Base-by-base conservation (phyloP, 2,888 invertebrate species). In the Plebejus melissa region DNA sequence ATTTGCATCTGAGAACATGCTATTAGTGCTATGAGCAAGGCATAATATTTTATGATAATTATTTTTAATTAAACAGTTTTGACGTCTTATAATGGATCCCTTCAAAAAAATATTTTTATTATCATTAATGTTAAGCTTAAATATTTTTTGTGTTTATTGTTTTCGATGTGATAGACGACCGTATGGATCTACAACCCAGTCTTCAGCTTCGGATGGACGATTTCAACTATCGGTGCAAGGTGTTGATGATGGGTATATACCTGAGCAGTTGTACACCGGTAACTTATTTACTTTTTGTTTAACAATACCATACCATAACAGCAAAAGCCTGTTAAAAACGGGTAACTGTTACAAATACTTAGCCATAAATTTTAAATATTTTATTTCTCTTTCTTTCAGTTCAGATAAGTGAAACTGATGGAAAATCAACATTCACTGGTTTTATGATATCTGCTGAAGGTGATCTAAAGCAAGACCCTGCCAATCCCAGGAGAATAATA, bases 371-470 rank as follows among this genome's bases (percentile, higher is more conserved):
- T n/a, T 22, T 58, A 50, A 50, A 50, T 50, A 16, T 54, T 54
- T 54, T 9, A 46, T 54, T 69, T 65, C 57, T 57, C 58, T 74
- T 75, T 75, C 16, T 82, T 83, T 2, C 80, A 90, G 91, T 92
- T 4, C 84, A 87, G 85, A 82, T 93, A 79, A 81, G 80, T 57
- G 83, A 82, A 78, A 90, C 90, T 0, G 91, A 92, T 70, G 88
- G 82, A 0, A 83, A 81, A 32, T 91, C 92, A 0, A 83, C 81
- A 22, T 93, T 93, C 77, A 88, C 86, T 9, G 85, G 83, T 0
- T 93, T 92, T 80, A 88, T 92, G 85, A 89, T 93, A 87, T 91
- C 92, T 5, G 88, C 86, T 1, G 93, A 93, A 77, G 92, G 91
- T 1, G 91, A 91, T 41, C 79, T 83, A 7, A 88, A 85, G 74